Percentiles rank a stretch among this genome's conserved stretches.
These are phyloP conservation scores for Cynoglossus semilaevis DNA, from an alignment of 2,113 vertebrate genomes.

Conservation along the genomic window DNA sequence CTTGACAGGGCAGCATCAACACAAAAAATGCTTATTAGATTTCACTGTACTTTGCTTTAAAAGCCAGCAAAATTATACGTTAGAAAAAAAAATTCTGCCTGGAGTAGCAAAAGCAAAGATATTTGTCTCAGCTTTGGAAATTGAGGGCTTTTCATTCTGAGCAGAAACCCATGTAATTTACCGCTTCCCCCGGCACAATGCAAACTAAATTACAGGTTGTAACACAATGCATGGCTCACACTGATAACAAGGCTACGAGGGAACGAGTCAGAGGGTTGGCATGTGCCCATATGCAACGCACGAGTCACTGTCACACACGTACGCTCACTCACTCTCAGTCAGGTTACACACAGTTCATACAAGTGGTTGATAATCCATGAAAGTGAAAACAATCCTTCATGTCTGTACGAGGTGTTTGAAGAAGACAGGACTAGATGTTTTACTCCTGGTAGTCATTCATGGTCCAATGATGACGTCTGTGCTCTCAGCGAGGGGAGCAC, in stretches of 20 bases:
- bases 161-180: conserved; percentile 66
- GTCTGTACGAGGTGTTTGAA: too few species aligned
- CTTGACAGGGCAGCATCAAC: conserved; percentile 46
- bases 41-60: conserved; percentile 61
- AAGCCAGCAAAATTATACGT: conserved; percentile 68
- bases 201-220: conserved; percentile 71
- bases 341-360: conserved; percentile 22
- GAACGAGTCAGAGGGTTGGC: conserved; percentile 46
- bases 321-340: conserved; percentile 18
- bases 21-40: conserved; percentile 64
- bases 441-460: too few species aligned
- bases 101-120: conserved; percentile 60
- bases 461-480: too few species aligned
- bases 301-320: conserved; percentile 46
- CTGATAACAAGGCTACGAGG: conserved; percentile 61
- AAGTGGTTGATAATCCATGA: conserved; percentile 10
- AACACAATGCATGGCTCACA: conserved; percentile 66
- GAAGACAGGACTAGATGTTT: too few species aligned
- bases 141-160: conserved; percentile 60
- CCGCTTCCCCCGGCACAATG: conserved; percentile 59
- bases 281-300: conserved; percentile 29
- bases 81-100: conserved; percentile 67
- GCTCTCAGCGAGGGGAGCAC: too few species aligned
- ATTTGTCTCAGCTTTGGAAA: conserved; percentile 64
- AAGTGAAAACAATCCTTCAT: too few species aligned